Evolutionary conservation across 2,888 invertebrate genomes (phyloP), one percentile per base, ranked within the genome.

Genomic region (Philereme vetulata): DNA sequence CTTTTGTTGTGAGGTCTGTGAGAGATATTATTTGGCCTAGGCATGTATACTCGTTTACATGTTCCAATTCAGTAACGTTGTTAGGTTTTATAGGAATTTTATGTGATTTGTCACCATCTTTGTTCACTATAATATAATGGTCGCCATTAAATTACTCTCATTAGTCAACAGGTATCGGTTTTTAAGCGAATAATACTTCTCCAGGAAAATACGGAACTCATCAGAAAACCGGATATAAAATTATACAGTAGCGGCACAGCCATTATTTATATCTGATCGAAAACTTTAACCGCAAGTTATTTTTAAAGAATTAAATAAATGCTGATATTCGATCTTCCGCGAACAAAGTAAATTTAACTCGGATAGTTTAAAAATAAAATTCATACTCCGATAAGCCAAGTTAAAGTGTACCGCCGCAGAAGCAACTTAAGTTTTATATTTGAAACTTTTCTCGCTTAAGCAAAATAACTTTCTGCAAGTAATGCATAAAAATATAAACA

Each of bases 291-390:
- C 44, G 51, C 51, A 51, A 78, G 77, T 71, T 77, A 75, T 83
- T 84, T 79, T 77, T 80, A 79, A 84, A 86, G 86, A 88, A 88
- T 88, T 86, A 86, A 88, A 88, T 86, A 85, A 80, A 82, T 79
- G 76, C 70, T 81, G 84, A 84, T 86, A 86, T 86, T 85, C 86
- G 88, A 90, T 88, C 84, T 87, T 85, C 84, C 51, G 77, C 82
- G 84, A 86, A 85, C 82, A 88, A 87, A 85, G 88, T 88, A 88
- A 89, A 87, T 88, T 86, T 74, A 89, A 88, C 85, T 87, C 80
- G 70, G 80, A 80, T 81, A 82, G 85, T 88, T 88, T 86, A 88
- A 88, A 88, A 89, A 88, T 85, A 87, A 86, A 88, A 86, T 82
- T 85, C 76, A 76, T 62, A 76, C 80, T 83, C 84, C 88, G 88